Conservation (phyloP, 2,797 vertebrate genomes). For the Cuniculus paca region DNA sequence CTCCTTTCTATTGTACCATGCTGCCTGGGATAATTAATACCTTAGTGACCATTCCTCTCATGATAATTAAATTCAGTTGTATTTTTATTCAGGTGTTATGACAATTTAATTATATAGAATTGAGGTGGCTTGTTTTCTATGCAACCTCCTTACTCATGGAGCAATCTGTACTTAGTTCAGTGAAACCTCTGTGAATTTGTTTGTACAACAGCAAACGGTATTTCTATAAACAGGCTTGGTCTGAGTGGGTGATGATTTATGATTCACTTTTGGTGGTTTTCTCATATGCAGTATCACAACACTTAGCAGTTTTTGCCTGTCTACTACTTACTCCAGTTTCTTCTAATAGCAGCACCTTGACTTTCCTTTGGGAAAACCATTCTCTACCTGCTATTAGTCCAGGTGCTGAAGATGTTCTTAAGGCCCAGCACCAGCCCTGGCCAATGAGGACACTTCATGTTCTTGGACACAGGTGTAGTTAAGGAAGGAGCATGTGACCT, state of each 20-base stretch:
- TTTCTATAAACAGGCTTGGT: background rate
- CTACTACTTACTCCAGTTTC: background rate
- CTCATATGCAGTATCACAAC: background rate
- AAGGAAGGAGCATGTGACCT: background rate
- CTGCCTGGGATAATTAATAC: slow-evolving; percentile 38
- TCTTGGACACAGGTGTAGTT: background rate
- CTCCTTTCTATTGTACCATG: slow-evolving; percentile 15
- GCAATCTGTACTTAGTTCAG: background rate
- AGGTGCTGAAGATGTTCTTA: background rate
- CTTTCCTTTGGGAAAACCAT: background rate
- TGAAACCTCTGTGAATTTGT: background rate
- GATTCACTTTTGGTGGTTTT: slow-evolving; percentile 27
- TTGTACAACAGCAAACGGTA: background rate
- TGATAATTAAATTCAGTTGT: slow-evolving; percentile 62
- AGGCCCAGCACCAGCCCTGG: background rate
- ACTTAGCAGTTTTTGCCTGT: background rate
- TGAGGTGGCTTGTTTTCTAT: slow-evolving; percentile 46
- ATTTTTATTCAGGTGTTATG: slow-evolving; percentile 53
- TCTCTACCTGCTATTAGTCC: background rate
- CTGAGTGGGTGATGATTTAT: background rate
- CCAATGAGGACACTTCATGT: slow-evolving; percentile 9
- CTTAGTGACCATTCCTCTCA: slow-evolving; percentile 18
- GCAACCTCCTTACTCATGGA: background rate
- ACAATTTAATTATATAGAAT: slow-evolving; percentile 46
- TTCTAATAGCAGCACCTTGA: background rate